Evolutionary conservation across 2,113 vertebrate species (phyloP), one percentile per base, ranked within the genome.

Genomic region (Labeo rohita): DNA sequence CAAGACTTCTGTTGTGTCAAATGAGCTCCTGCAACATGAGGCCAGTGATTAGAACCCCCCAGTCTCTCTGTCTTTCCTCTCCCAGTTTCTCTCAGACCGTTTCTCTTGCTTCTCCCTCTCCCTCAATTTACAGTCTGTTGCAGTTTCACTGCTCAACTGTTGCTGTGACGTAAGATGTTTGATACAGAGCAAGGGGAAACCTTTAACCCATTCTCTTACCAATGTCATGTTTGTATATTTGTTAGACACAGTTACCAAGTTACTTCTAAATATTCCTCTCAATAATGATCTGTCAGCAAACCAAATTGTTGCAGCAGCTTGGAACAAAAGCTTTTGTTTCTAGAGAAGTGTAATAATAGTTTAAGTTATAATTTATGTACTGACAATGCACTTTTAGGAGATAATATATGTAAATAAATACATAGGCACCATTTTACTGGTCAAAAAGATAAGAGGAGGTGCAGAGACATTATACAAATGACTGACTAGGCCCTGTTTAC

Each of bases 131-230:
- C 70, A 77, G n/a, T 45, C 52, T 81, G 54, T 1, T 70, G 45
- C 76, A 70, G 36, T 66, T 34, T 16, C 70, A 73, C 11, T 59
- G 36, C 43, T 83, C 43, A 85, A 70, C 43, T 9, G 85, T 80
- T 86, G 39, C 66, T 75, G 80, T 84, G 90, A 83, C 63, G 91
- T 88, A 89, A 89, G 80, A 50, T 89, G 86, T 81, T 52, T 82
- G 84, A 78, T 79, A 16, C 43, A 79, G 47, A 36, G 87, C 12
- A 49, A 85, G 78, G 43, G 68, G 39, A 84, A 63, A 61, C 54
- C 84, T 84, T 86, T 89, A 86, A 88, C 88, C 84, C 84, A 39
- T 82, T 82, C 34, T 50, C 4, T 16, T 13, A 77, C 63, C 34
- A 59, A 47, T 54, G 28, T 54, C 34, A 75, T 54, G 28, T 73